These are phyloP conservation scores for Hydrozoanthus gracilis DNA, from an alignment of 92 coral and sea anemone genomes.

Conservation along the genomic window DNA sequence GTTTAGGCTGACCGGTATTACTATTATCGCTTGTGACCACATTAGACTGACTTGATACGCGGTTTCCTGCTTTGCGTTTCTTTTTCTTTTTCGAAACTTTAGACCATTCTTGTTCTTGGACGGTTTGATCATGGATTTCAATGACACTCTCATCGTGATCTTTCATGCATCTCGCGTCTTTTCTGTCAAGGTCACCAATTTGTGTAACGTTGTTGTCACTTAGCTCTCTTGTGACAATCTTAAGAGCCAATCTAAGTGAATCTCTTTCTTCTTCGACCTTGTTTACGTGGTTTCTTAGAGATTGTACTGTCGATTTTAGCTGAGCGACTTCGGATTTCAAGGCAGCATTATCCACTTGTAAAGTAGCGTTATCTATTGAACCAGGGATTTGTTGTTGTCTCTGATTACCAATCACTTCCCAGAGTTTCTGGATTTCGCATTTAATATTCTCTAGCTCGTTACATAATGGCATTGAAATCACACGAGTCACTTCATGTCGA, in stretches of 20 bases:
- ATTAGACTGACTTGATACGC: slow-evolving; percentile 23
- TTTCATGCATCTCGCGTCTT: slow-evolving; percentile 16
- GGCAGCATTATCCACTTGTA: slow-evolving; percentile 15
- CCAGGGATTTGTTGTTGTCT: slow-evolving; percentile 14
- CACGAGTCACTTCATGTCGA: slow-evolving; percentile 19
- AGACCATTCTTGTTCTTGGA: slow-evolving; percentile 24
- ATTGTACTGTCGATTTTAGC: slow-evolving; percentile 20
- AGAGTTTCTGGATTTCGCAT: slow-evolving; percentile 19
- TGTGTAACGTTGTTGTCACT: slow-evolving; percentile 28
- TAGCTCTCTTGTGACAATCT: slow-evolving; percentile 36
- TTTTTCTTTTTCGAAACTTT: neutral
- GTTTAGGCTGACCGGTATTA: slow-evolving; percentile 8
- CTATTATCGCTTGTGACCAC: slow-evolving; percentile 9
- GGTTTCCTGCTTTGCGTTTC: slow-evolving; percentile 9
- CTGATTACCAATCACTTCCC: slow-evolving; percentile 22
- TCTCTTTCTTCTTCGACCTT: slow-evolving; percentile 34
- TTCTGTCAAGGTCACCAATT: slow-evolving; percentile 19
- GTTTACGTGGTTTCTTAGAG: slow-evolving; percentile 33
- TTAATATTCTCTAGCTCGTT: slow-evolving; percentile 26
- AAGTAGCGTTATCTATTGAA: slow-evolving; percentile 23
- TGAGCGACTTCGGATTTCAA: slow-evolving; percentile 13
- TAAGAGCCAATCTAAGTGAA: slow-evolving; percentile 38
- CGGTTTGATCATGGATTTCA: slow-evolving; percentile 17
- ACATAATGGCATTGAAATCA: slow-evolving; percentile 25
- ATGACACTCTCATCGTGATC: slow-evolving; percentile 15